Conservation (phyloP, 2,888 invertebrate genomes). For the Hirtodrosophila confusa region DNA sequence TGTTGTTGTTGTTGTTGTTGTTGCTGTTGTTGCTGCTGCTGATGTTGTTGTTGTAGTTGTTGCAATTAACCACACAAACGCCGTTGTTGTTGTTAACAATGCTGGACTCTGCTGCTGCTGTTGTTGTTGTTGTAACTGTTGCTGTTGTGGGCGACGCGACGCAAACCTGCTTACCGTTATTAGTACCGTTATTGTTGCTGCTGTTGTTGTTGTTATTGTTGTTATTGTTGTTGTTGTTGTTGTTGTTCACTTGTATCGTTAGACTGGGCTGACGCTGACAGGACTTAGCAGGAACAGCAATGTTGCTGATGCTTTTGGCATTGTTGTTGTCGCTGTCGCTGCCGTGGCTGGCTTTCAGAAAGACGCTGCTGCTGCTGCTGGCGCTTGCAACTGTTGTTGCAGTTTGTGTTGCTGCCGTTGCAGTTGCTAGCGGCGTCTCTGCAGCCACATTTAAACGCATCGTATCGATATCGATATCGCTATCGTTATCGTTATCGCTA, state of each 20-base stretch:
- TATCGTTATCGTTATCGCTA: slow-evolving; percentile 36
- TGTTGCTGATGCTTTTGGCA: slow-evolving; percentile 59
- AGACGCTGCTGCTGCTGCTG: slow-evolving; percentile 70
- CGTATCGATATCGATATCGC: slow-evolving; percentile 40
- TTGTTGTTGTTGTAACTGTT: slow-evolving; percentile 58
- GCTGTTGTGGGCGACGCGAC: slow-evolving; percentile 35
- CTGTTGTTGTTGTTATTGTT: neutral
- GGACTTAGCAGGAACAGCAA: slow-evolving; percentile 63
- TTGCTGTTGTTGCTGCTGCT: slow-evolving; percentile 21
- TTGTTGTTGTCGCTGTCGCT: slow-evolving; percentile 37
- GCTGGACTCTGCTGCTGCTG: slow-evolving; percentile 50
- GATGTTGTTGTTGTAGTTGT: slow-evolving; percentile 60
- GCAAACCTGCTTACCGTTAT: slow-evolving; percentile 52
- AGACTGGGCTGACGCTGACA: slow-evolving; percentile 82
- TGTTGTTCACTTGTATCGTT: slow-evolving; percentile 84
- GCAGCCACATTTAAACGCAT: slow-evolving; percentile 84
- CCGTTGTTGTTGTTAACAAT: slow-evolving; percentile 80
- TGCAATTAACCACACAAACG: slow-evolving; percentile 83
- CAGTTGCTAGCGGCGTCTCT: slow-evolving; percentile 48
- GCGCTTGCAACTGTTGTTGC: slow-evolving; percentile 31
- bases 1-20: slow-evolving; percentile 55
- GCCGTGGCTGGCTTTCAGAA: slow-evolving; percentile 61
- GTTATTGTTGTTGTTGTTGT: slow-evolving; percentile 39
- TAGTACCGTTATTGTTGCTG: slow-evolving; percentile 56
- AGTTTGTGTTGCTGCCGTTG: slow-evolving; percentile 57